Evolutionary conservation across 2,888 invertebrate species (phyloP), one percentile per base, ranked within the genome.

Genomic region (Hemithea aestivaria): DNA sequence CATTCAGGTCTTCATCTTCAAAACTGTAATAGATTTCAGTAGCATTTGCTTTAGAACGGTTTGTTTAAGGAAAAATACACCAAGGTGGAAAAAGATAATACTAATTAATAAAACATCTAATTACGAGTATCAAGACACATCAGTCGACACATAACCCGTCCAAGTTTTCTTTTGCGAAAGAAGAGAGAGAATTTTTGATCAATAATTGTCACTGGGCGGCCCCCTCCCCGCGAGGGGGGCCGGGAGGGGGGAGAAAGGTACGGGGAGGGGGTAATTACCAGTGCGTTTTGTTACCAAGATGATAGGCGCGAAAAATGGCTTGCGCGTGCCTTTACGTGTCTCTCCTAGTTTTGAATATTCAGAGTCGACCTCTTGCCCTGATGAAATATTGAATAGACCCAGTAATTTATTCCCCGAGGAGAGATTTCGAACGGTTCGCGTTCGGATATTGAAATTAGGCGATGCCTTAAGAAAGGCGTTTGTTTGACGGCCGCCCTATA

Each of bases 141-240:
- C 71, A 72, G 82, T 76, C 77, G 76, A 81, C 84, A 85, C 87
- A 81, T 85, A 87, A 87, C 87, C 85, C 87, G 87, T 87, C 87
- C 87, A 85, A 87, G 87, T 87, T 87, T 87, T 85, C 87, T 87
- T 87, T 87, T 85, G 85, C 87, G 84, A 87, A 87, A 87, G 87
- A 87, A 87, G 87, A 88, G 89, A 89, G 89, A 89, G 89, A 90
- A 89, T 90, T 89, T 89, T 89, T 89, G 90, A 90, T 90, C 90
- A 89, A 90, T 90, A 90, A 90, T 90, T 90, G 90, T 90, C 90
- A 90, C 89, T 89, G 89, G 87, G 87, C 83, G 85, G 83, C 75
- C 70, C 73, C 63, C 73, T 64, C 59, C 65, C 58, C 64, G 51
- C 51, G 52, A 56, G 51, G 54, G 62, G 56, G 62, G 58, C 56